Conservation (phyloP, 2,888 invertebrate species). For the Pemphredon lugubris region DNA sequence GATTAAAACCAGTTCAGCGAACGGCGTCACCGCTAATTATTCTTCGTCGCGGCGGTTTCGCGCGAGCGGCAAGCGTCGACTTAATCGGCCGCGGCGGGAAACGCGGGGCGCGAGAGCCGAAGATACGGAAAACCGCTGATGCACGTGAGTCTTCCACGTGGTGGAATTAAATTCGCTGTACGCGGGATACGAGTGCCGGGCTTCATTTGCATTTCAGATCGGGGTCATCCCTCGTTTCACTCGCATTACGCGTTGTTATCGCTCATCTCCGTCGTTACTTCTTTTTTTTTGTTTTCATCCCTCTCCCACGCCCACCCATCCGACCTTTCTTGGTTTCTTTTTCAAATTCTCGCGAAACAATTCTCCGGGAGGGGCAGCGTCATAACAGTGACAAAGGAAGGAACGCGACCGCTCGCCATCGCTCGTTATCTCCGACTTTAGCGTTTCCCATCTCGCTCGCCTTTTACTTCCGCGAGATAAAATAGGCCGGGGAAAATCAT, state of each 20-base stretch:
- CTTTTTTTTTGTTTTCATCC: background rate
- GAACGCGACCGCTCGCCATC: too few relatives aligned
- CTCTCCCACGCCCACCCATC: too few relatives aligned
- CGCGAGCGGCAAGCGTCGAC: conserved; percentile 19
- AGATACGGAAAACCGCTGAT: conserved; percentile 66
- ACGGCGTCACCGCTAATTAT: conserved; percentile 58
- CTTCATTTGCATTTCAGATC: conserved; percentile 51
- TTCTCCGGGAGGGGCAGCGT: too few relatives aligned
- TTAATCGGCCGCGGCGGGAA: conserved; percentile 48
- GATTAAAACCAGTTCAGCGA: conserved; percentile 40
- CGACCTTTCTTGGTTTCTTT: too few relatives aligned
- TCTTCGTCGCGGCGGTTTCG: conserved; percentile 46
- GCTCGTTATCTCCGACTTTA: too few relatives aligned
- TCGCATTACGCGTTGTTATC: conserved; percentile 36
- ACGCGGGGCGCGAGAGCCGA: conserved; percentile 17
- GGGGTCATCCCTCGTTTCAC: conserved; percentile 38
- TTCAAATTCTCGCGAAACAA: too few relatives aligned
- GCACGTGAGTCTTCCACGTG: conserved; percentile 60
- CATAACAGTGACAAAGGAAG: too few relatives aligned
- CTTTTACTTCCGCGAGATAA: too few relatives aligned
- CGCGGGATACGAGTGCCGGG: background rate
- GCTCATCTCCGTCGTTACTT: background rate
- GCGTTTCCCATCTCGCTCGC: too few relatives aligned
- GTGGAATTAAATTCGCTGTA: conserved; percentile 31
- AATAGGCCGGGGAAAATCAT: too few relatives aligned